Conservation (phyloP, 2,797 vertebrate genomes). For the Acestrorhynchus altus region DNA sequence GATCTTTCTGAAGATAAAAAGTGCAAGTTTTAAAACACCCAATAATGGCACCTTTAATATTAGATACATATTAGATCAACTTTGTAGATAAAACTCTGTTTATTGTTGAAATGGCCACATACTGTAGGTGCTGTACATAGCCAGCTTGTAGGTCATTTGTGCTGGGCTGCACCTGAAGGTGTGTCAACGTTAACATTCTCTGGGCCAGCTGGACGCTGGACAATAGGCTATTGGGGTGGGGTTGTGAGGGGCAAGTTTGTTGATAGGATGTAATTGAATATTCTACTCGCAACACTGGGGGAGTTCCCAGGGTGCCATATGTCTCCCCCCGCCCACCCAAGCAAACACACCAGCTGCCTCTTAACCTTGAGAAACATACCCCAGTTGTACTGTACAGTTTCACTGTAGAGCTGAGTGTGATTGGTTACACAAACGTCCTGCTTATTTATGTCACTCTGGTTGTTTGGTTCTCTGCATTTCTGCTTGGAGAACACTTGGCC, state of each 20-base stretch:
- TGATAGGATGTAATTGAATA: constrained; percentile 32
- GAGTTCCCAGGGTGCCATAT: constrained; percentile 32
- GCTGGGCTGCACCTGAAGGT: no score
- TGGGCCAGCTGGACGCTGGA: constrained; percentile 32
- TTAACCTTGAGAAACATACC: background rate
- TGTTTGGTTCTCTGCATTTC: background rate
- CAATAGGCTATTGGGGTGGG: background rate
- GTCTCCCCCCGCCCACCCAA: constrained; percentile 2
- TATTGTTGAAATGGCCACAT: no score
- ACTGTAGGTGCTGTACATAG: no score
- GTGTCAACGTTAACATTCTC: constrained; percentile 6
- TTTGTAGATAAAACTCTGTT: no score
- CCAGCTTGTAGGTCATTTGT: no score
- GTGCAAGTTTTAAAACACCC: no score
- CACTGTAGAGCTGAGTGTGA: background rate
- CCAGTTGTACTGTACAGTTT: constrained; percentile 6
- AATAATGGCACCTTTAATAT: no score
- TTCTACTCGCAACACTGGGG: constrained; percentile 8
- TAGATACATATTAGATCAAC: no score
- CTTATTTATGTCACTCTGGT: background rate
- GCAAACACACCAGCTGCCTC: constrained; percentile 36
- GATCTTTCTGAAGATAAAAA: no score
- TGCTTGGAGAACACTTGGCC: background rate
- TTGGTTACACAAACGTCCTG: background rate
- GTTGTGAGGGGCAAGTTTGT: background rate